Percentiles rank a stretch among this genome's conserved stretches.
These are phyloP conservation scores for Galaxias olidus DNA, from an alignment of 2,797 vertebrate species.

Conservation along the genomic window DNA sequence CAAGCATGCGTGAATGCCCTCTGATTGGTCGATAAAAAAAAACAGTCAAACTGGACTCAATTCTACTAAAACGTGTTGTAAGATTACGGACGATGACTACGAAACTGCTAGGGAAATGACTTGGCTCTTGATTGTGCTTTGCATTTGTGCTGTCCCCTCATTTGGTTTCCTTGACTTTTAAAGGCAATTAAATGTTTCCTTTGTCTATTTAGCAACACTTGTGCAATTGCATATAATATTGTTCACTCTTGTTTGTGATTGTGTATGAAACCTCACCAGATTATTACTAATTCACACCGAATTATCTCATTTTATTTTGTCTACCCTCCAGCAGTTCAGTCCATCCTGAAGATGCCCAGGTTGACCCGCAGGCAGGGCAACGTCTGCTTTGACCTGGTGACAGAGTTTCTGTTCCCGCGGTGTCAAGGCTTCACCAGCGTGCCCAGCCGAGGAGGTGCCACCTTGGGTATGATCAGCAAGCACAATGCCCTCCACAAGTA, in stretches of 20 bases:
- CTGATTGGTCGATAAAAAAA: conserved; percentile 27
- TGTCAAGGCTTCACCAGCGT: conserved; percentile 94
- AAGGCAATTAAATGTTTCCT: too few relatives aligned
- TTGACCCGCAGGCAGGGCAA: conserved; percentile 62
- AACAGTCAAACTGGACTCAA: conserved; percentile 28
- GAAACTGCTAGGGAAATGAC: too few relatives aligned
- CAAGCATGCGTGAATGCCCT: conserved; percentile 39
- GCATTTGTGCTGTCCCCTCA: background rate
- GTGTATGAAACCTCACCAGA: too few relatives aligned
- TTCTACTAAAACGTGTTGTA: conserved; percentile 1
- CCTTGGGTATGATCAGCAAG: conserved; percentile 85
- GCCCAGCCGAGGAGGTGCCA: conserved; percentile 89
- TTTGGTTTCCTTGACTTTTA: background rate
- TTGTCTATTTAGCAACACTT: too few relatives aligned
- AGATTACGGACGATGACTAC: background rate
- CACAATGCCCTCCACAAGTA: conserved; percentile 80
- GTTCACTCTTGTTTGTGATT: too few relatives aligned
- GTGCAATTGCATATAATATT: too few relatives aligned
- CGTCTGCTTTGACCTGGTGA: conserved; percentile 84
- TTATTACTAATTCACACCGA: too few relatives aligned
- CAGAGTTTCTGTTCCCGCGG: conserved; percentile 87
- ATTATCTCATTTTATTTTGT: background rate
- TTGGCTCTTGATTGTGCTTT: background rate
- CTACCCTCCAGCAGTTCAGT: conserved; percentile 63
- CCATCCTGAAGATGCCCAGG: conserved; percentile 86